Conservation (phyloP, 2,113 vertebrate genomes). For the Nycticebus coucang region DNA sequence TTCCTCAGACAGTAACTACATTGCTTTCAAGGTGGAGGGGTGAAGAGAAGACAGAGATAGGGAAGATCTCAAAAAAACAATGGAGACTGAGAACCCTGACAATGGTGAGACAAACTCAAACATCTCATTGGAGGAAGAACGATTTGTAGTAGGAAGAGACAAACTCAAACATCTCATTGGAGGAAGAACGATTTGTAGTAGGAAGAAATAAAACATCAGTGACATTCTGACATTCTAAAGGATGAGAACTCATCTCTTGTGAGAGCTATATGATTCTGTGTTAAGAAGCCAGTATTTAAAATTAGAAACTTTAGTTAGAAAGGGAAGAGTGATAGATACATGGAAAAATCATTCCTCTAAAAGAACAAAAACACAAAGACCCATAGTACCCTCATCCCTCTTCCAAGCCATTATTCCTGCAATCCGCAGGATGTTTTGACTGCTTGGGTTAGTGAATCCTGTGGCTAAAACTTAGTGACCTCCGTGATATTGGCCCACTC, state of each 20-base stretch:
- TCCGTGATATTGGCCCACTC: neutral
- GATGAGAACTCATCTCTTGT: neutral
- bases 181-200: neutral
- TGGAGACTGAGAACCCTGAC: neutral
- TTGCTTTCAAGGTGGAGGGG: neutral
- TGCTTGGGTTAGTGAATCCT: neutral
- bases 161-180: neutral
- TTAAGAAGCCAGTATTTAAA: constrained; percentile 30
- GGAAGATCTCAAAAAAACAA: neutral
- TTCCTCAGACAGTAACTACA: neutral
- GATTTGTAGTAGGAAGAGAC: no score
- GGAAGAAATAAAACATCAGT: neutral
- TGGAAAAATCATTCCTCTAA: neutral
- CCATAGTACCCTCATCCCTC: neutral
- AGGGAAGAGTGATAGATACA: neutral
- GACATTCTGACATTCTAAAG: neutral
- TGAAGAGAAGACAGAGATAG: neutral
- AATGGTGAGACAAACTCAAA: neutral
- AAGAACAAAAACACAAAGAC: neutral
- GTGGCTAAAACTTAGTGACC: neutral
- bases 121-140: neutral
- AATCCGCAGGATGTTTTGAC: neutral
- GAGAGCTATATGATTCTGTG: neutral
- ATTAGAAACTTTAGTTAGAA: neutral
- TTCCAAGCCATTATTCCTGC: neutral